These are phyloP conservation scores for Scylla paramamosain DNA, from an alignment of 1,140 invertebrate genomes.

Conservation along the genomic window DNA sequence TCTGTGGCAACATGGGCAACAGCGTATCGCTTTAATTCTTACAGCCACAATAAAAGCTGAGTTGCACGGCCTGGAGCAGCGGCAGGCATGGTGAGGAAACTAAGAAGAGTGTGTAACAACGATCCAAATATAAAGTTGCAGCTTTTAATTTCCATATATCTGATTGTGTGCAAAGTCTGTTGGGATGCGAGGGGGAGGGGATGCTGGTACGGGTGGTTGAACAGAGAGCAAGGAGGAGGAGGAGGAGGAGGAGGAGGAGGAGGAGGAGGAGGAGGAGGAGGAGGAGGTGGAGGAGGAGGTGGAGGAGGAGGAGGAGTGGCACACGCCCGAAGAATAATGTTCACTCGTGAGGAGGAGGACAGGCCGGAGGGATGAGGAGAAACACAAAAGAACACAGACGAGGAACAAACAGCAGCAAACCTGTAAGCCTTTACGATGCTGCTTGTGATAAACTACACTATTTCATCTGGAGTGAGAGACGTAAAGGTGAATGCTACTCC, in stretches of 20 bases:
- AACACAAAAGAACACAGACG: not conserved
- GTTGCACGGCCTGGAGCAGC: not conserved
- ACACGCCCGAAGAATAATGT: not conserved
- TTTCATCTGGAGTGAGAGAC: not conserved
- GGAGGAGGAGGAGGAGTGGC: not conserved
- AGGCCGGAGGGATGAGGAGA: not conserved
- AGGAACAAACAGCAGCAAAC: no score
- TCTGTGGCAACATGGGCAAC: not conserved
- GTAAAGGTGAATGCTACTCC: not conserved
- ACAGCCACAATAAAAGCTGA: not conserved
- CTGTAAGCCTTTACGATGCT: no score
- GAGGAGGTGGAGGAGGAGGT: not conserved
- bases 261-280: not conserved
- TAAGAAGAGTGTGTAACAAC: not conserved
- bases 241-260: not conserved
- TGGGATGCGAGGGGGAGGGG: not conserved
- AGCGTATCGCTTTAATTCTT: not conserved
- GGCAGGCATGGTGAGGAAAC: not conserved
- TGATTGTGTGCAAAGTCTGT: not conserved
- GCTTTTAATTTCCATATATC: constrained; percentile 14
- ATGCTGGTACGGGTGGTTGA: not conserved
- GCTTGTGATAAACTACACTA: not conserved
- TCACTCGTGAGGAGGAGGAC: constrained; percentile 9
- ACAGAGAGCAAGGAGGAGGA: not conserved
- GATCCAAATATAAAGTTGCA: not conserved